Evolutionary conservation across 2,797 vertebrate species (phyloP).

Genomic region (Agapornis canus): DNA sequence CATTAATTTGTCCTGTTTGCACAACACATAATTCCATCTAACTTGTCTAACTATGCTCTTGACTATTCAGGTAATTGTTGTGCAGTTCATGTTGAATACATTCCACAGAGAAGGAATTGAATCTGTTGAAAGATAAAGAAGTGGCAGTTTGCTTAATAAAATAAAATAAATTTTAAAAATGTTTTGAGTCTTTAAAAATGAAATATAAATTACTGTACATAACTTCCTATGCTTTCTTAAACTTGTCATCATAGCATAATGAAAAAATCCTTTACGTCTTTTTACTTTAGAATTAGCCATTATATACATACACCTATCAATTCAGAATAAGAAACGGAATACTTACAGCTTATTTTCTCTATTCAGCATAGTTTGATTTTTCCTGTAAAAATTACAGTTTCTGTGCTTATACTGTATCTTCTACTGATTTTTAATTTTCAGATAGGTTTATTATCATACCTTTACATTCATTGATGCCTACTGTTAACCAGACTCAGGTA

Average conservation of each 20-base stretch:
- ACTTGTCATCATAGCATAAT: not conserved
- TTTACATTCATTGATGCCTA: constrained; percentile 96
- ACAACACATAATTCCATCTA: not conserved
- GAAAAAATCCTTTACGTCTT: not conserved
- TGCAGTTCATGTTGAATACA: not conserved
- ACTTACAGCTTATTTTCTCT: not conserved
- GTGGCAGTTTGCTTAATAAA: not conserved
- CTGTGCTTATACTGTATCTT: not conserved
- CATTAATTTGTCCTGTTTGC: not conserved
- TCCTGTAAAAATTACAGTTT: not conserved
- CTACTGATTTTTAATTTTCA: constrained; percentile 77
- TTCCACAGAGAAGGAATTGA: not conserved
- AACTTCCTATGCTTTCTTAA: not conserved
- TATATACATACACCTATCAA: not conserved
- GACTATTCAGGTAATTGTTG: not conserved
- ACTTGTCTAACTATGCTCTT: not conserved
- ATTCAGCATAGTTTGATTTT: not conserved
- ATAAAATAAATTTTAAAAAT: not conserved
- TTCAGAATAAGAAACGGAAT: not conserved
- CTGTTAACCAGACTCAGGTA: constrained; percentile 97
- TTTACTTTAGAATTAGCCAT: not conserved
- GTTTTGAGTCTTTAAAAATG: not conserved
- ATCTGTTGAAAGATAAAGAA: not conserved
- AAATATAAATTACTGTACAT: not conserved
- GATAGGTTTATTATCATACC: constrained; percentile 95